phyloP scores from a whole-genome alignment of 2,888 invertebrate genomes.

The Limenitis camilla region DNA sequence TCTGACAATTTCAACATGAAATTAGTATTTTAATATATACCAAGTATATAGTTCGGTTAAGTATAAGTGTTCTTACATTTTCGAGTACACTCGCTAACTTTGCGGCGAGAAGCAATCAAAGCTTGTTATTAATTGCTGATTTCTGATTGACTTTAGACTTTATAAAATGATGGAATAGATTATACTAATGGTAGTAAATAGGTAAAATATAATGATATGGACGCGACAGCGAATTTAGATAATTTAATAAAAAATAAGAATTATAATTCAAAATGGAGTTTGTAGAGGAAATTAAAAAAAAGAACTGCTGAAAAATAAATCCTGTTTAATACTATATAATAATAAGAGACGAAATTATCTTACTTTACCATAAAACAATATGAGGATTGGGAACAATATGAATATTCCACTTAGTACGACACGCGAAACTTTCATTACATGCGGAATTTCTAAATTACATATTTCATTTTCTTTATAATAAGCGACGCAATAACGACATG shows the following conservation, averaged over 20 bases:
- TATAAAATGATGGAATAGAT: no score
- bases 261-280: no score
- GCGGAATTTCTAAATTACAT: background rate
- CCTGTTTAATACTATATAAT: no score
- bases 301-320: no score
- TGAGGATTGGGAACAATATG: background rate
- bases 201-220: background rate
- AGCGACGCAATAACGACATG: background rate
- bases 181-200: no score
- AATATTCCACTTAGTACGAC: background rate
- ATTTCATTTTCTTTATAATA: background rate
- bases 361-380: background rate
- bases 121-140: constrained; percentile 9
- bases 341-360: background rate
- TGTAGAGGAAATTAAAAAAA: no score
- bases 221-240: no score
- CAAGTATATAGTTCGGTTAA: constrained; percentile 4
- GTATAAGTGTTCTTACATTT: constrained; percentile 9
- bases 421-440: constrained; percentile 6
- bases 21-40: background rate
- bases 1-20: background rate
- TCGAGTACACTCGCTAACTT: no score
- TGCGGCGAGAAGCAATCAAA: constrained; percentile 1
- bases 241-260: no score
- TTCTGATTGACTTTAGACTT: no score